Base-by-base conservation (phyloP, 2,888 invertebrate genomes). In the Ephialtes manifestator region DNA sequence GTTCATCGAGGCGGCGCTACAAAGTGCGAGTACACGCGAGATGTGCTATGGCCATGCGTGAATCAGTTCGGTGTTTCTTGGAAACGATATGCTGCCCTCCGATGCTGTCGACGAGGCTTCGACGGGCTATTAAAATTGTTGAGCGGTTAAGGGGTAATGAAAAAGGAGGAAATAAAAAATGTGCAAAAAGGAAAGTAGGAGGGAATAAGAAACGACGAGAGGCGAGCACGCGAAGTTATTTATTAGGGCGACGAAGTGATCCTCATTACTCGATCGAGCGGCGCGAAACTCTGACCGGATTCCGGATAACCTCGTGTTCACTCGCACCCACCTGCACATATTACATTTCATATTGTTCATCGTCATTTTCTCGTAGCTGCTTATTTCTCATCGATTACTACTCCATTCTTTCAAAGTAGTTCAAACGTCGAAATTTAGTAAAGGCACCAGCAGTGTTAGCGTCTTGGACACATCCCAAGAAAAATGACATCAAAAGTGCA, bases 381-480 rank as follows among this genome's bases (percentile, higher is more conserved):
- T 63, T 39, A 13, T 15, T 35, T 11, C 1, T 55, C 58, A 28
- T 58, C 15, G 58, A 58, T 58, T 13, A 15, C 24, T 13, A 28
- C 58, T n/a, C n/a, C n/a, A n/a, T 35, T 63, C 39, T 39, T 31
- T 31, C 2, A 63, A 63, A 28, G 13, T 58, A 13, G 28, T 28
- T 7, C 20, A 20, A 18, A 11, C 20, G 20, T 11, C 24, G 53
- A 55, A 55, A 20, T 24, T 55, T 8, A 0, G 53, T 28, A 58
- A 58, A 20, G 11, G 20, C 53, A n/a, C n/a, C n/a, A 15, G 58
- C 58, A 18, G 43, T 48, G 48, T n/a, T 55, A 11, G 53, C 18
- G 3, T 89, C 90, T 92, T 92, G 92, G 92, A 92, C 85, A 82
- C 88, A 77, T 88, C 89, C 91, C 92, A 92, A 91, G 70, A 87